Percentiles rank a stretch among this genome's conserved stretches.
Conservation (phyloP, 1,140 invertebrate genomes). For the Musca domestica region DNA sequence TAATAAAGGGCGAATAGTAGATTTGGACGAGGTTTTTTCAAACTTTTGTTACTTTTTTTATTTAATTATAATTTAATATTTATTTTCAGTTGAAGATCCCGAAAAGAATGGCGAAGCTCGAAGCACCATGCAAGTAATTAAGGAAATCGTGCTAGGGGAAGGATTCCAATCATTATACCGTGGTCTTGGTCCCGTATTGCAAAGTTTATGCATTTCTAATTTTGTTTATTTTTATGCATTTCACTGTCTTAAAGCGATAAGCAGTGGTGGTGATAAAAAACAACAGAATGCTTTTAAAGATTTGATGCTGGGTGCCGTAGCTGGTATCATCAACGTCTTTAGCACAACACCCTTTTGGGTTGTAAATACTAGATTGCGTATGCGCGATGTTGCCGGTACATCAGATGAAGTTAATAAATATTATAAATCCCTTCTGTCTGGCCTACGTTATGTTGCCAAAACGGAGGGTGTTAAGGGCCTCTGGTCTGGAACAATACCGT, state of each 20-base stretch:
- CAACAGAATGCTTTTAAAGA: slow-evolving; percentile 66
- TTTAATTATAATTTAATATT: too few relatives aligned
- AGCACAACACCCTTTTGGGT: slow-evolving; percentile 87
- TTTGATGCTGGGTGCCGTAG: slow-evolving; percentile 74
- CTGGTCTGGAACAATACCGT: slow-evolving; percentile 80
- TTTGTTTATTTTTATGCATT: slow-evolving; percentile 93
- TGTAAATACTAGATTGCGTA: slow-evolving; percentile 83
- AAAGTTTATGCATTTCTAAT: slow-evolving; percentile 81
- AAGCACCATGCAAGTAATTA: slow-evolving; percentile 60
- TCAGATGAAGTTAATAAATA: slow-evolving; percentile 46
- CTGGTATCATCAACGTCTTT: slow-evolving; percentile 81
- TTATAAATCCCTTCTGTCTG: slow-evolving; percentile 60
- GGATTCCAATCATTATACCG: slow-evolving; percentile 74
- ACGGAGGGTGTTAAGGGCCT: slow-evolving; percentile 70
- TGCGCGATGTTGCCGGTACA: slow-evolving; percentile 56
- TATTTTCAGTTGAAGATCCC: slow-evolving; percentile 64
- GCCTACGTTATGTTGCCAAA: slow-evolving; percentile 66
- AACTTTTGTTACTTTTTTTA: background rate
- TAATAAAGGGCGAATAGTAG: background rate
- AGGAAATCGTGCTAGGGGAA: slow-evolving; percentile 66
- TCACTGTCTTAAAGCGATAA: slow-evolving; percentile 73
- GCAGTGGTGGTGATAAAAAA: slow-evolving; percentile 52
- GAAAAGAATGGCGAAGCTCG: slow-evolving; percentile 50
- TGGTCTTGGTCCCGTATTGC: slow-evolving; percentile 77
- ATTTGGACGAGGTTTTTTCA: background rate